A percentile compares a stretch with the other conserved stretches of the same genome.
Evolutionary conservation across 1,140 invertebrate species (phyloP).

Genomic region (Scaptomyza montana): DNA sequence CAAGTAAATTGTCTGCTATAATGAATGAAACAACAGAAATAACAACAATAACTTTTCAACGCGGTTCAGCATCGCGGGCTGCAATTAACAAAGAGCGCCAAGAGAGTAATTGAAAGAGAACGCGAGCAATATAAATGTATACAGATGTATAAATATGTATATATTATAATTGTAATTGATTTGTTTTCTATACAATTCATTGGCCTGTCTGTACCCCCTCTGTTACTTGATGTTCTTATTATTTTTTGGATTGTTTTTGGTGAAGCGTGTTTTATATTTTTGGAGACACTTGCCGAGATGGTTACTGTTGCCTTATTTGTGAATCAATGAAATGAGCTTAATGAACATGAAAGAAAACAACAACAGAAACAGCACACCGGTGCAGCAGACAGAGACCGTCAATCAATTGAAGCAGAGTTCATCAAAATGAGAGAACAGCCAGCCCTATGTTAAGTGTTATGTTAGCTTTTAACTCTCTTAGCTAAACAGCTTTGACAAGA

Average conservation of each 20-base stretch:
- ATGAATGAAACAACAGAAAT: constrained; percentile 62
- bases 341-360: constrained; percentile 54
- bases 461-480: background rate
- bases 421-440: constrained; percentile 4
- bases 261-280: constrained; percentile 37
- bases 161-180: constrained; percentile 68
- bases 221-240: constrained; percentile 17
- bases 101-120: constrained; percentile 6
- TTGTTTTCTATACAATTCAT: constrained; percentile 78
- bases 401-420: constrained; percentile 16
- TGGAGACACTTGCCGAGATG: constrained; percentile 38
- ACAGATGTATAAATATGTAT: no score
- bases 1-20: constrained; percentile 57
- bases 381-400: background rate
- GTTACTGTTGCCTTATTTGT: constrained; percentile 37
- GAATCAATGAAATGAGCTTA: constrained; percentile 62
- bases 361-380: constrained; percentile 19
- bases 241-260: constrained; percentile 23
- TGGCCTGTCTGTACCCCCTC: constrained; percentile 18
- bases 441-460: background rate
- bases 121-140: constrained; percentile 6
- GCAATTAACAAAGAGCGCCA: constrained; percentile 48
- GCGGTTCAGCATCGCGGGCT: constrained; percentile 20
- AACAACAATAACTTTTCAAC: constrained; percentile 36
- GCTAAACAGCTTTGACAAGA: constrained; percentile 4